Evolutionary conservation across 2,888 invertebrate genomes (phyloP), one percentile per base, ranked within the genome.

Genomic region (Acrobasis repandana): DNA sequence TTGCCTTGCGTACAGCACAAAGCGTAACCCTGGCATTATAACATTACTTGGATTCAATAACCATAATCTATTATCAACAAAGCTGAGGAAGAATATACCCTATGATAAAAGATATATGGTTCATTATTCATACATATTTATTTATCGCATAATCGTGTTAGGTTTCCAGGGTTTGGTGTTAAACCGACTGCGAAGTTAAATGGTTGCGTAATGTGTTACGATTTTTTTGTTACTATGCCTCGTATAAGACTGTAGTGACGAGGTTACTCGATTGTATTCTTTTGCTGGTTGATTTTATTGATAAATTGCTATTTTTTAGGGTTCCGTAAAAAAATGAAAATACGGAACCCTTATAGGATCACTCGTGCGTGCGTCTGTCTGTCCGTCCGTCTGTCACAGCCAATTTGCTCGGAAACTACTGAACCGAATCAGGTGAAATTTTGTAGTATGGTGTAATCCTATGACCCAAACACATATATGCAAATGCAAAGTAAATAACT

Each of bases 131-230:
- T 10, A 36, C 9, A 36, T 38, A 14, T 47, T n/a, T 56, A 14
- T 54, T 33, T n/a, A 18, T 48, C 16, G 51, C 16, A 10, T 71
- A 74, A 75, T 72, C 75, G 71, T 65, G 64, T 75, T 73, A 69
- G 63, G 63, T 64, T 63, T 68, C 65, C 43, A 62, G 61, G 68
- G 63, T 72, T 69, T 66, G 71, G 61, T 65, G 69, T 68, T 66
- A 65, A 75, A 72, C 72, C 70, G 71, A 69, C 65, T 74, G 74
- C 64, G 64, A 68, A 63, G 63, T 61, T 63, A 56, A 52, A 61
- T 54, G 62, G 62, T 61, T 62, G 64, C 59, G 70, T 72, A 70
- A 72, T 72, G 69, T 70, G 70, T 68, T 71, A 65, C 63, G 61
- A 62, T 61, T 69, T 67, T 65, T 63, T 62, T 65, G 33, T 47